phyloP scores from a whole-genome alignment of 2,888 invertebrate species.

The Mechanitis mazaeus region DNA sequence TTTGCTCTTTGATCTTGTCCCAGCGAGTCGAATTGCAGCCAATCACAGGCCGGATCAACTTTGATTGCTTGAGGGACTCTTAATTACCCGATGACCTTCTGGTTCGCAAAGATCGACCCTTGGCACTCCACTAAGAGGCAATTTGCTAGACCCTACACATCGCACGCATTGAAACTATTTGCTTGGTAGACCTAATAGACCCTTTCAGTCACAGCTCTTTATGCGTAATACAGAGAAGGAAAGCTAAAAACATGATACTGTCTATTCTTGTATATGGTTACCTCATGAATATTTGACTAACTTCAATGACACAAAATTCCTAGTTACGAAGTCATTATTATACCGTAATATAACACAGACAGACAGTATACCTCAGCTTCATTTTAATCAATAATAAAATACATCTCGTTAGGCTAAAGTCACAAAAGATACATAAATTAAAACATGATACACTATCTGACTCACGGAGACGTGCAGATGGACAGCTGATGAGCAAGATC shows the following conservation, averaged over 20 bases:
- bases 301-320: too few relatives aligned
- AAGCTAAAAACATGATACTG: too few relatives aligned
- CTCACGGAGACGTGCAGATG: slow-evolving; percentile 48
- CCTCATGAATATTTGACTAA: too few relatives aligned
- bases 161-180: slow-evolving; percentile 2
- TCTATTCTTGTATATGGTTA: too few relatives aligned
- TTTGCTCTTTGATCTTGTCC: slow-evolving; percentile 57
- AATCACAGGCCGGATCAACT: slow-evolving; percentile 60
- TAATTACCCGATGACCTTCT: slow-evolving; percentile 72
- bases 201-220: not conserved
- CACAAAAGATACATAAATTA: slow-evolving; percentile 12
- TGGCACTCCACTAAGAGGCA: slow-evolving; percentile 59
- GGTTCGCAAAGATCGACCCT: slow-evolving; percentile 52
- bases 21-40: slow-evolving; percentile 53
- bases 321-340: too few relatives aligned
- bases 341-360: too few relatives aligned
- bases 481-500: slow-evolving; percentile 71
- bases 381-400: slow-evolving; percentile 6
- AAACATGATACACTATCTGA: slow-evolving; percentile 33
- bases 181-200: not conserved
- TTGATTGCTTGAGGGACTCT: slow-evolving; percentile 72
- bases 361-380: not conserved
- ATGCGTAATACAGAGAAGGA: not conserved
- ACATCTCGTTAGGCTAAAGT: slow-evolving; percentile 1
- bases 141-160: slow-evolving; percentile 39